Evolutionary conservation across 2,888 invertebrate genomes (phyloP).

Genomic region (Seira sanloemensis): DNA sequence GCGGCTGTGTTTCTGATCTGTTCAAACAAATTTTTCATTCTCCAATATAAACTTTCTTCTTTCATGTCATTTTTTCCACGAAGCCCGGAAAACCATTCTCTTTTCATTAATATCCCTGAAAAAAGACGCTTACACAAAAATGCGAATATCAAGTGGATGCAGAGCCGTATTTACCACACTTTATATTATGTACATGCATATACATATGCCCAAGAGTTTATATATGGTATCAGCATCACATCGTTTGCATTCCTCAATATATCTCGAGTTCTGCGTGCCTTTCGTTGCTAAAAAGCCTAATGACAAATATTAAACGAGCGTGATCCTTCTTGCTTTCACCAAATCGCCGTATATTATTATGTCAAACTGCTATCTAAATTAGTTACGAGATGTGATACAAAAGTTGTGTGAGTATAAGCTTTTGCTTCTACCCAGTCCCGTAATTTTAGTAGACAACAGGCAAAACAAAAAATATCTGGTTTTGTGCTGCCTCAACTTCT

Average conservation of each 20-base stretch:
- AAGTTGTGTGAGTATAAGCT: constrained; percentile 38
- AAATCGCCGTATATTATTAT: constrained; percentile 46
- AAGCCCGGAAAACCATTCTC: not conserved
- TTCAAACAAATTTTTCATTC: not conserved
- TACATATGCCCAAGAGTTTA: too few relatives aligned
- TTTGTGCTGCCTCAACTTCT: not conserved
- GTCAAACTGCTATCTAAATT: constrained; percentile 51
- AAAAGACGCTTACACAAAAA: too few relatives aligned
- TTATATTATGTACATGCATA: too few relatives aligned
- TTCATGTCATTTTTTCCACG: not conserved
- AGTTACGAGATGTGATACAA: constrained; percentile 44
- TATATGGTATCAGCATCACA: too few relatives aligned
- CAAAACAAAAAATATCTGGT: constrained; percentile 12
- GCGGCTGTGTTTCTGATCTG: not conserved
- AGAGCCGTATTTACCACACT: too few relatives aligned
- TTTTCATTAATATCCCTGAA: not conserved
- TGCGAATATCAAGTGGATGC: too few relatives aligned
- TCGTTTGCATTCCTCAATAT: too few relatives aligned
- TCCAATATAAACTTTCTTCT: not conserved
- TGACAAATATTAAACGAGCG: constrained; percentile 51
- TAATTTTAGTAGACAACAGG: constrained; percentile 20
- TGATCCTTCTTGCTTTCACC: constrained; percentile 48
- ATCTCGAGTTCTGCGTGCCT: not conserved
- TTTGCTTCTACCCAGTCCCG: constrained; percentile 39
- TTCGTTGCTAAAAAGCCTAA: constrained; percentile 24